Percentiles rank a stretch among this genome's conserved stretches.
phyloP scores from a whole-genome alignment of 2,888 invertebrate species.

The Diarsia mendica region DNA sequence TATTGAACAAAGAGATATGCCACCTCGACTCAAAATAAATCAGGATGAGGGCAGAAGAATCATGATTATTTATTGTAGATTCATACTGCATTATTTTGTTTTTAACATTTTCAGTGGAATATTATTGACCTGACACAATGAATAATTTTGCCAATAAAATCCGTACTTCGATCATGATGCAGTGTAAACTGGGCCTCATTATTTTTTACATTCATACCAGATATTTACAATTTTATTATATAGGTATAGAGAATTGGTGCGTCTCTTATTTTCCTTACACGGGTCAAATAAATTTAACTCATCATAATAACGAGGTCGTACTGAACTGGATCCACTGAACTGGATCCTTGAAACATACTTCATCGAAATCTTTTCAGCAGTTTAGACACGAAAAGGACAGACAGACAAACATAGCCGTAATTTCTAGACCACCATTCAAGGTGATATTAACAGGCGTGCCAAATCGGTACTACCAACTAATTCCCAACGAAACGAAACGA shows the following conservation, averaged over 20 bases:
- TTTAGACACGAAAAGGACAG: not conserved
- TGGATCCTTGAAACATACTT: not conserved
- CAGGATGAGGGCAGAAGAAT: not conserved
- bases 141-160: not conserved
- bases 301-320: not conserved
- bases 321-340: too few species aligned
- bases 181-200: not conserved
- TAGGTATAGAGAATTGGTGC: not conserved
- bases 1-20: not conserved
- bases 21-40: not conserved
- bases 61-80: not conserved
- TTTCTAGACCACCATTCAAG: not conserved
- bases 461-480: not conserved
- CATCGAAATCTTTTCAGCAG: not conserved
- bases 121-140: not conserved
- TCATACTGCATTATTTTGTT: not conserved
- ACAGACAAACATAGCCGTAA: not conserved
- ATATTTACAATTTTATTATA: not conserved
- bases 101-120: not conserved
- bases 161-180: not conserved
- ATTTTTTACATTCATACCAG: not conserved
- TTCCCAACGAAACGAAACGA: not conserved
- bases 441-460: not conserved
- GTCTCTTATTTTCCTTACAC: not conserved
- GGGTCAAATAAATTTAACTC: not conserved